A percentile compares a stretch with the other conserved stretches of the same genome.
Evolutionary conservation across 2,888 invertebrate genomes (phyloP).

Genomic region (Drosophila atripex): DNA sequence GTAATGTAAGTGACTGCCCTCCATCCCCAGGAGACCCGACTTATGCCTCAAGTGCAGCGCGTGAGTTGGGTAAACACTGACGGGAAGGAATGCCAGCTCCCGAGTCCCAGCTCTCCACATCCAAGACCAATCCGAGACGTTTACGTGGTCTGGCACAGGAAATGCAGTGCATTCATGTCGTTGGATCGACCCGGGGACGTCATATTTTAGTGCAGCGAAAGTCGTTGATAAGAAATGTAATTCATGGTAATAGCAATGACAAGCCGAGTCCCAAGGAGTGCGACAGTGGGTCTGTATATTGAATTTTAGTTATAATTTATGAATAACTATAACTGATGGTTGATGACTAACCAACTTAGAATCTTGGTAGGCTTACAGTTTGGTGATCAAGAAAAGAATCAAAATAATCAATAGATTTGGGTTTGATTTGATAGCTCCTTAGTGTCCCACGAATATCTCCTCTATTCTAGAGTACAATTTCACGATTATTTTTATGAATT

Average conservation of each 20-base stretch:
- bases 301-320: neutral
- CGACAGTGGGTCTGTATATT: conserved; percentile 20
- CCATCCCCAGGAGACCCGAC: neutral
- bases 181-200: conserved; percentile 23
- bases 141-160: conserved; percentile 52
- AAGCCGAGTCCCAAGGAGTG: conserved; percentile 20
- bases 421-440: too few relatives aligned
- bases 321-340: too few relatives aligned
- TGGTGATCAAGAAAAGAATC: too few relatives aligned
- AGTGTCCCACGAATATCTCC: too few relatives aligned
- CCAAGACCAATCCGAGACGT: conserved; percentile 9
- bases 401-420: too few relatives aligned
- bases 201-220: conserved; percentile 49
- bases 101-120: conserved; percentile 7
- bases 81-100: conserved; percentile 14
- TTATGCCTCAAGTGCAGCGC: conserved; percentile 39
- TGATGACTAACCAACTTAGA: too few relatives aligned
- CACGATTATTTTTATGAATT: neutral
- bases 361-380: too few relatives aligned
- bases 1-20: neutral
- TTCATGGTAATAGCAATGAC: conserved; percentile 47
- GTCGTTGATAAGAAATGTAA: conserved; percentile 48
- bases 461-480: neutral
- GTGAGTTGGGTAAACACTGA: conserved; percentile 43
- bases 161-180: conserved; percentile 54